Evolutionary conservation across 2,797 vertebrate species (phyloP), one percentile per base, ranked within the genome.

Genomic region (Paratrypauchen microcephalus): DNA sequence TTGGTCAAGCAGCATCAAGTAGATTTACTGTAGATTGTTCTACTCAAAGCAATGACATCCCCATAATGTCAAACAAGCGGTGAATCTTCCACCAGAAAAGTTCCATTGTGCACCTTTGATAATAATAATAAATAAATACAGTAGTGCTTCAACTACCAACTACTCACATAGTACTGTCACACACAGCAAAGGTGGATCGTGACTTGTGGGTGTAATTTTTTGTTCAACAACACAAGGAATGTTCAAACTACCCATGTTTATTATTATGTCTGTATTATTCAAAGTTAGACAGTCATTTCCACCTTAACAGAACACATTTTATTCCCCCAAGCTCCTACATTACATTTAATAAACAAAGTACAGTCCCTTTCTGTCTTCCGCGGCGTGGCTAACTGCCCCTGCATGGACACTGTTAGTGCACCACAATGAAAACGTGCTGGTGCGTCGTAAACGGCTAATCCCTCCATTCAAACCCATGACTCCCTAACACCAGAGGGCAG

Each of bases 401-500:
- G 15, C 18, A 0, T 9, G 28, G 57, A 59, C 30, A 13, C n/a
- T 16, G 21, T 63, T 45, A 16, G 21, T 2, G 21, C 45, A 12
- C 24, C 39, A 63, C 39, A 45, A 45, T 24, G 61, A 41, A 24
- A 45, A 63, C 61, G 61, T 41, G 60, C 60, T 18, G n/a, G 21
- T 5, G 61, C 61, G 36, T 63, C 36, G 36, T 16, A 15, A 63
- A n/a, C 19, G 26, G 26, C 45, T 50, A 65, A 65, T 50, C 28
- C 45, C 45, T 50, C 26, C 9, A 18, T 48, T 52, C 0, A 21
- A 28, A 61, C 9, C 11, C 39, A 41, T 41, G 73, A 12, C 52
- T 68, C 59, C 80, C 78, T 73, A 41, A 69, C 71, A 66, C 41
- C 26, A 24, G 60, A 69, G 8, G 66, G 56, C 75, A 69, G 73